Evolutionary conservation across 2,113 vertebrate species (phyloP).

Genomic region (Etia nguti): DNA sequence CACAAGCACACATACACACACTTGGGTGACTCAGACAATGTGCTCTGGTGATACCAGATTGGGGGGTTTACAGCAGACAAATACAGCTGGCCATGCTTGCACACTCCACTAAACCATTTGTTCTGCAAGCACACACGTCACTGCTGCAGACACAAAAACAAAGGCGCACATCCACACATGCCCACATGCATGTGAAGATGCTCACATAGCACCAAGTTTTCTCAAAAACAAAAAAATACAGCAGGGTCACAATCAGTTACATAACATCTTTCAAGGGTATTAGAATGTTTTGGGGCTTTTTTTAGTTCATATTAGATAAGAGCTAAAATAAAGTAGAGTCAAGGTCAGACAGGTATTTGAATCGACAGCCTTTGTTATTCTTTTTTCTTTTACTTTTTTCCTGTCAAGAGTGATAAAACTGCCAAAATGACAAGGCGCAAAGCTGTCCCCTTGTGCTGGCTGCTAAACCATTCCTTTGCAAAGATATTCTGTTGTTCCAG

Average conservation of each 20-base stretch:
- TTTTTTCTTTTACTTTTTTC: neutral
- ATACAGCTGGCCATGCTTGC: constrained; percentile 55
- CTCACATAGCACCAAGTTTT: neutral
- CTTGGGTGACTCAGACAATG: constrained; percentile 37
- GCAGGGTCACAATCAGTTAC: neutral
- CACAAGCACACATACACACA: constrained; percentile 4
- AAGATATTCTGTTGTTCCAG: neutral
- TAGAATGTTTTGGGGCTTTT: neutral
- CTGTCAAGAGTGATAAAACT: neutral
- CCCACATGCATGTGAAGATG: neutral
- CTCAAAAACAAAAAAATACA: neutral
- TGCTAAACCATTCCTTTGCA: neutral
- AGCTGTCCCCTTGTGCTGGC: neutral
- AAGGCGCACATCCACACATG: constrained; percentile 2
- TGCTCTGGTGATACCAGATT: constrained; percentile 51
- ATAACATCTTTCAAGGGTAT: neutral
- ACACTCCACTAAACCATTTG: constrained; percentile 50
- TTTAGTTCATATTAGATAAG: neutral
- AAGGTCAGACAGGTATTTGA: neutral
- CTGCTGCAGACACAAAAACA: constrained; percentile 3
- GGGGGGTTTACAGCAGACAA: constrained; percentile 42
- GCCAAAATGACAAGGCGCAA: neutral
- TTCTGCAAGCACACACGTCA: constrained; percentile 38
- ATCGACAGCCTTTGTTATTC: neutral
- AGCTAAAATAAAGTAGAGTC: neutral